These are phyloP conservation scores for Bucco capensis DNA, from an alignment of 2,113 vertebrate genomes.

Conservation along the genomic window DNA sequence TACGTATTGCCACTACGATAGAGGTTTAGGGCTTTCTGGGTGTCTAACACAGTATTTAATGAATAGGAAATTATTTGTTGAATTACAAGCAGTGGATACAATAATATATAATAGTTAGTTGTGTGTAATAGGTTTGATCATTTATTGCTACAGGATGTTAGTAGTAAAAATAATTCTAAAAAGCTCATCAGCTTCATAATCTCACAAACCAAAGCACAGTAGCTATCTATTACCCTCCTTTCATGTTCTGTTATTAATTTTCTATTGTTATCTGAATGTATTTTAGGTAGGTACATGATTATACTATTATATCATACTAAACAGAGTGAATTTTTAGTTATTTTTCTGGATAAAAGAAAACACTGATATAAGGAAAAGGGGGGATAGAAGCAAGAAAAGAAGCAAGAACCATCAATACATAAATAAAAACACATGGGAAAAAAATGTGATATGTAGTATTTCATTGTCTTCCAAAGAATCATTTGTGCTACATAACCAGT, in stretches of 20 bases:
- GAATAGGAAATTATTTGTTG: slow-evolving; percentile 27
- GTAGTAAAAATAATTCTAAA: slow-evolving; percentile 19
- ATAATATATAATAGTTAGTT: slow-evolving; percentile 36
- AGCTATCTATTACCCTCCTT: slow-evolving; percentile 9
- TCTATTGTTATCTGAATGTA: not conserved
- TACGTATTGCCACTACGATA: not conserved
- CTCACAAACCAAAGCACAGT: slow-evolving; percentile 22
- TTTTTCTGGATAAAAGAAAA: not conserved
- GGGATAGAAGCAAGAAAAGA: not conserved
- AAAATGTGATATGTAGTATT: not conserved
- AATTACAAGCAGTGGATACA: not conserved
- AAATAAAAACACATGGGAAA: not conserved
- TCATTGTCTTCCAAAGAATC: not conserved
- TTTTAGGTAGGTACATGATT: not conserved
- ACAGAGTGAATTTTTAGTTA: not conserved
- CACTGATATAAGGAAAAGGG: not conserved
- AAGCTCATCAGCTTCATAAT: slow-evolving; percentile 5
- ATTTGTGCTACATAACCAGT: not conserved
- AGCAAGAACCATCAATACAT: not conserved
- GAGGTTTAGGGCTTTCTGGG: not conserved
- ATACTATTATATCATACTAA: not conserved
- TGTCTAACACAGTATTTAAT: not conserved
- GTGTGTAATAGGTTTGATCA: not conserved
- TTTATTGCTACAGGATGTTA: slow-evolving; percentile 33
- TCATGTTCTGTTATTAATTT: slow-evolving; percentile 5